Conservation (phyloP, 2,113 vertebrate genomes). For the Leptodactylus fuscus region DNA sequence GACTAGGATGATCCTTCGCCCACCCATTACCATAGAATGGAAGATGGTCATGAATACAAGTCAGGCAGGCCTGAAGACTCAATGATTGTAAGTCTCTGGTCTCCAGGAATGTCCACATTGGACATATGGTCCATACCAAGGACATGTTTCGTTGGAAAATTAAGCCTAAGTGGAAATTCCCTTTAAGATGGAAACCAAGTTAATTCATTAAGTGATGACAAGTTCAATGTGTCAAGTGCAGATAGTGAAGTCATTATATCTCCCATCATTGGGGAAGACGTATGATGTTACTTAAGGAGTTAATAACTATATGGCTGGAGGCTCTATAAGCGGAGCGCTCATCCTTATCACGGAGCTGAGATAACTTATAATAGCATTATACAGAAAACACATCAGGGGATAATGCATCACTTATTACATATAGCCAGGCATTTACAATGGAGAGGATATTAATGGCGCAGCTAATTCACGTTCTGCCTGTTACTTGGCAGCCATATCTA, state of each 20-base stretch:
- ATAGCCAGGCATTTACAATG: not conserved
- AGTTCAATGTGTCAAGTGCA: not conserved
- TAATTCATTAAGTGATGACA: not conserved
- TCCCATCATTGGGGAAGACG: not conserved
- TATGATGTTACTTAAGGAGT: slow-evolving; percentile 8
- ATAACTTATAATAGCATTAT: not conserved
- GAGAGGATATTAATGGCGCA: not conserved
- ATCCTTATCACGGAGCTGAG: not conserved
- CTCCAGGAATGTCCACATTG: not conserved
- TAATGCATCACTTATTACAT: not conserved
- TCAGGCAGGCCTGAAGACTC: too few species aligned
- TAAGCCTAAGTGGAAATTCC: not conserved
- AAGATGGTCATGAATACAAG: too few species aligned
- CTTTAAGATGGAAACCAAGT: not conserved
- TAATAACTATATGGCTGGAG: not conserved
- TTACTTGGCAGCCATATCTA: not conserved
- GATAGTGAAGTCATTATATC: slow-evolving; percentile 2
- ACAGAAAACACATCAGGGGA: not conserved
- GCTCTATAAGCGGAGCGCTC: not conserved
- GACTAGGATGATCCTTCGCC: too few species aligned
- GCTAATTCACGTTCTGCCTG: not conserved
- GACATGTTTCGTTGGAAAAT: not conserved
- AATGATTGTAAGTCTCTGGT: too few species aligned
- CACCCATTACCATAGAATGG: too few species aligned
- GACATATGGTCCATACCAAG: not conserved